Conservation (phyloP, 1,140 invertebrate species). For the Microplitis mediator region DNA sequence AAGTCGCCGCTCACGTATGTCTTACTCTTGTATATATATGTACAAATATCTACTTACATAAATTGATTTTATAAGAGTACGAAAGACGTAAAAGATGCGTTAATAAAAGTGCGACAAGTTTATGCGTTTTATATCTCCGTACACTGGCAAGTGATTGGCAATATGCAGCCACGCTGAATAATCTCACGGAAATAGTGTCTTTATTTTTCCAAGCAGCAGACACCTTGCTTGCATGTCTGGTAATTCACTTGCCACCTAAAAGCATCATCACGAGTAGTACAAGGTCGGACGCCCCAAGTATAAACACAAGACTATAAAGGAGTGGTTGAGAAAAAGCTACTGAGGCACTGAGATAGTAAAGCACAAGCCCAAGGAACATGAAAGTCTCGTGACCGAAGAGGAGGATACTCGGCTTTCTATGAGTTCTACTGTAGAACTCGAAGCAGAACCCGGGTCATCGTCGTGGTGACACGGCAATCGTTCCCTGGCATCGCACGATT, state of each 20-base stretch:
- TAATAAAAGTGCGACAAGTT: not conserved
- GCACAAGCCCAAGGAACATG: not conserved
- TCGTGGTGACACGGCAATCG: constrained; percentile 39
- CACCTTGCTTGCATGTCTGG: constrained; percentile 17
- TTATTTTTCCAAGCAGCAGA: not conserved
- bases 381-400: constrained; percentile 5
- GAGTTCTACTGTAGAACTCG: not conserved
- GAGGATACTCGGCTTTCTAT: not conserved
- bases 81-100: not conserved
- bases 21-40: constrained; percentile 5
- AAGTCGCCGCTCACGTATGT: constrained; percentile 8
- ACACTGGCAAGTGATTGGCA: too few species aligned
- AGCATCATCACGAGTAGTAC: constrained; percentile 3
- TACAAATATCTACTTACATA: not conserved
- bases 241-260: constrained; percentile 16
- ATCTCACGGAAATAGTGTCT: too few species aligned
- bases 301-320: not conserved
- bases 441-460: constrained; percentile 24
- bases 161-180: too few species aligned
- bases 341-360: not conserved
- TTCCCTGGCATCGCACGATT: constrained; percentile 35
- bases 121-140: not conserved
- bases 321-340: not conserved
- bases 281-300: constrained; percentile 9
- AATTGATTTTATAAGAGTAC: not conserved